Conservation (phyloP, 2,797 vertebrate genomes). For the Sternotherus odoratus region DNA sequence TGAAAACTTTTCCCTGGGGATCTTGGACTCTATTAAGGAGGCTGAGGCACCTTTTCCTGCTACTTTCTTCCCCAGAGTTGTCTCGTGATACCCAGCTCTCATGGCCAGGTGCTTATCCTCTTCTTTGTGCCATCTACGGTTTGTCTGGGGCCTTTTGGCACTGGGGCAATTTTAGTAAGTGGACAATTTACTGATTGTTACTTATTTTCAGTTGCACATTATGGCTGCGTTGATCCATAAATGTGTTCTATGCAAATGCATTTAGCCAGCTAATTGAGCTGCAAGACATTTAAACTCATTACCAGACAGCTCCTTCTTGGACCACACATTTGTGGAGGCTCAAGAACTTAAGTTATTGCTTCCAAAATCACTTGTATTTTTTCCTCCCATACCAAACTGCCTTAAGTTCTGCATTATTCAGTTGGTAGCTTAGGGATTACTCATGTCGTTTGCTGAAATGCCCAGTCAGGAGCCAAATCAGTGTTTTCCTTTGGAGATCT, state of each 20-base stretch:
- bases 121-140: neutral
- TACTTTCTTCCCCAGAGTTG: neutral
- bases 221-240: neutral
- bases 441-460: slow-evolving; percentile 3
- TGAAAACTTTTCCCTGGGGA: neutral
- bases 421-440: neutral
- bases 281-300: neutral
- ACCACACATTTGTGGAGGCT: neutral
- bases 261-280: neutral
- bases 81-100: neutral
- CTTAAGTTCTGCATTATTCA: neutral
- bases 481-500: neutral
- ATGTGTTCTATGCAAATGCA: neutral
- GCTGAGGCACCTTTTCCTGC: neutral
- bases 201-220: neutral
- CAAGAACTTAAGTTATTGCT: neutral
- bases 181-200: neutral
- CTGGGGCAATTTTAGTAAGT: neutral
- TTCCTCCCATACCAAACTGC: neutral
- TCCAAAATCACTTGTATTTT: neutral
- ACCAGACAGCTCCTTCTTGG: neutral
- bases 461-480: slow-evolving; percentile 25
- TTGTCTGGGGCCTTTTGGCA: neutral
- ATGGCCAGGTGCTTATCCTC: neutral
- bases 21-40: rapidly evolving